Evolutionary conservation across 2,888 invertebrate species (phyloP).

Genomic region (Lycophotia porphyrea): DNA sequence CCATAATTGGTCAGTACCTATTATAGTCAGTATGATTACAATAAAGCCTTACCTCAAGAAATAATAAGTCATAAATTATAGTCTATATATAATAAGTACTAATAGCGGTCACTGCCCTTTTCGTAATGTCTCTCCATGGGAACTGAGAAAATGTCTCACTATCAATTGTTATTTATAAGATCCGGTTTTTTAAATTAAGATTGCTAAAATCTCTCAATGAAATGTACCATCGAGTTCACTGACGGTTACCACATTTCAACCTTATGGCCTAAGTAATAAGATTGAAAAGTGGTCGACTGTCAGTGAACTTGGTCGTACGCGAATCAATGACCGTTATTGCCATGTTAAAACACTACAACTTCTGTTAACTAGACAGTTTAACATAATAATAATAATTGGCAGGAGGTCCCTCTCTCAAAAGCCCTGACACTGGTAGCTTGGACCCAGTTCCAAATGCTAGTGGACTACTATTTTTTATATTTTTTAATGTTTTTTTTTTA

Average conservation of each 20-base stretch:
- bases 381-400: no score
- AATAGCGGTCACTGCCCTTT: background rate
- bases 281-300: no score
- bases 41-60: background rate
- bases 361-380: background rate
- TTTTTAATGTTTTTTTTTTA: no score
- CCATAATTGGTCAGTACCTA: conserved; percentile 5
- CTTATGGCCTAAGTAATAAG: no score
- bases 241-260: no score
- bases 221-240: background rate
- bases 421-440: no score
- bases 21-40: background rate
- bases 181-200: background rate
- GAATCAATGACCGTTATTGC: background rate
- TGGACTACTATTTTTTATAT: no score
- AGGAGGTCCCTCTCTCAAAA: no score
- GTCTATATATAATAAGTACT: background rate
- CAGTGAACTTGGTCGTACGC: no score
- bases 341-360: conserved; percentile 7
- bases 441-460: no score
- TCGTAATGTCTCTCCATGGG: background rate
- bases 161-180: background rate
- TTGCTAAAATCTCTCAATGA: background rate
- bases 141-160: background rate
- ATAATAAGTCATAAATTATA: background rate